Conservation (phyloP, 2,113 vertebrate genomes). For the Psammodynastes pulverulentus region DNA sequence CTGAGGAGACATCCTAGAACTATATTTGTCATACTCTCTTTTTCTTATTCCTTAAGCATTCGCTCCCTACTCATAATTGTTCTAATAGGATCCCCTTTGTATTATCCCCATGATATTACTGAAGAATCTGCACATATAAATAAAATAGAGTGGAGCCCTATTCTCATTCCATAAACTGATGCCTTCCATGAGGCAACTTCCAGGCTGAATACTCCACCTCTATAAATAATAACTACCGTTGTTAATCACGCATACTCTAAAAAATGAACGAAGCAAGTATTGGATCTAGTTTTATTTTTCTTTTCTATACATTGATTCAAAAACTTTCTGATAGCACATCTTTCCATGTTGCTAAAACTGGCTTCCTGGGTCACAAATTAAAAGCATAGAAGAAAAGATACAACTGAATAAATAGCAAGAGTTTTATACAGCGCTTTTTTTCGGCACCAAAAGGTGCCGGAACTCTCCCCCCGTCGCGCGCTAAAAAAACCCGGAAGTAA, state of each 20-base stretch:
- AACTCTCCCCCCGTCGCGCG: too few relatives aligned
- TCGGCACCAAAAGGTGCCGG: too few relatives aligned
- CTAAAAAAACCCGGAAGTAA: too few relatives aligned
- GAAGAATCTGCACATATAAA: background rate
- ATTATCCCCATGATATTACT: background rate
- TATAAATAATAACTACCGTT: background rate
- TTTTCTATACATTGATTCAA: background rate
- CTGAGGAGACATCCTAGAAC: background rate
- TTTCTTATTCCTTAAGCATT: background rate
- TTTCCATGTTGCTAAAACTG: background rate
- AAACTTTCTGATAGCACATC: background rate
- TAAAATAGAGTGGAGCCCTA: background rate
- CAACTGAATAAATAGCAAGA: background rate
- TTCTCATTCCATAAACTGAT: background rate
- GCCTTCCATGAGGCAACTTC: background rate
- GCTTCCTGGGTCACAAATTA: background rate
- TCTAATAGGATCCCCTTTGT: background rate
- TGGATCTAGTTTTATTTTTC: background rate
- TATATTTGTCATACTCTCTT: background rate
- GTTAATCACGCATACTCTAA: background rate
- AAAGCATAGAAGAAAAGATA: background rate
- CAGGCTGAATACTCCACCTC: background rate
- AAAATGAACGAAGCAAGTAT: background rate
- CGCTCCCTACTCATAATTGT: background rate
- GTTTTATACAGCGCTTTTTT: too few relatives aligned